Evolutionary conservation across 2,797 vertebrate genomes (phyloP).

Genomic region (Schizopygopsis malacanthus): DNA sequence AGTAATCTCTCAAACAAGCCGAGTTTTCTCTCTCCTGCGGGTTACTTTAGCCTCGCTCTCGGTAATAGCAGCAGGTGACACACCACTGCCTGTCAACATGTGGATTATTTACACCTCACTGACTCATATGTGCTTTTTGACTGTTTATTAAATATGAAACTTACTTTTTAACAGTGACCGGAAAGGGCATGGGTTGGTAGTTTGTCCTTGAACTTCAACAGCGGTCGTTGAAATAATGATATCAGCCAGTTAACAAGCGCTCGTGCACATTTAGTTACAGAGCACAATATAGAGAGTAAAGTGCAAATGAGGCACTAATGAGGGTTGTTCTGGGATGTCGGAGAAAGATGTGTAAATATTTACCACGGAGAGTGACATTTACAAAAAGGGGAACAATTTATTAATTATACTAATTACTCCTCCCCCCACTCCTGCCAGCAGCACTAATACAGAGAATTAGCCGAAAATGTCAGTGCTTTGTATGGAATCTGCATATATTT

Average conservation of each 20-base stretch:
- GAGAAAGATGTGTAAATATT: constrained; percentile 27
- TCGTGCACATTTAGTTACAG: neutral
- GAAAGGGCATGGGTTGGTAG: neutral
- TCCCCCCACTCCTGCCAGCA: neutral
- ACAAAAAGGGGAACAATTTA: neutral
- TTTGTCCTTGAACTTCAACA: neutral
- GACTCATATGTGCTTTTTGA: neutral
- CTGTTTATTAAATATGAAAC: neutral
- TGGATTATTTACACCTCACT: neutral
- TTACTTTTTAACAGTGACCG: neutral
- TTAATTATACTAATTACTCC: neutral
- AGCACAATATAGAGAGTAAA: neutral
- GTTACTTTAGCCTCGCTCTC: neutral
- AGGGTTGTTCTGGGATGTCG: constrained; percentile 16
- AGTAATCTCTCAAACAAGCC: constrained; percentile 11
- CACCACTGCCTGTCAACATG: neutral
- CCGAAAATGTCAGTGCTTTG: neutral
- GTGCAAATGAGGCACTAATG: constrained; percentile 43
- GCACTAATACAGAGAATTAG: neutral
- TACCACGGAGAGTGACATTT: constrained; percentile 33
- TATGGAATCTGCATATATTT: neutral
- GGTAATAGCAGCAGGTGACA: constrained; percentile 13
- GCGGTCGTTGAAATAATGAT: neutral
- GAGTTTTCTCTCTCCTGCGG: neutral
- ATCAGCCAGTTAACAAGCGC: neutral